These are phyloP conservation scores for Aptenodytes forsteri DNA, from an alignment of 2,113 vertebrate genomes.

Conservation along the genomic window DNA sequence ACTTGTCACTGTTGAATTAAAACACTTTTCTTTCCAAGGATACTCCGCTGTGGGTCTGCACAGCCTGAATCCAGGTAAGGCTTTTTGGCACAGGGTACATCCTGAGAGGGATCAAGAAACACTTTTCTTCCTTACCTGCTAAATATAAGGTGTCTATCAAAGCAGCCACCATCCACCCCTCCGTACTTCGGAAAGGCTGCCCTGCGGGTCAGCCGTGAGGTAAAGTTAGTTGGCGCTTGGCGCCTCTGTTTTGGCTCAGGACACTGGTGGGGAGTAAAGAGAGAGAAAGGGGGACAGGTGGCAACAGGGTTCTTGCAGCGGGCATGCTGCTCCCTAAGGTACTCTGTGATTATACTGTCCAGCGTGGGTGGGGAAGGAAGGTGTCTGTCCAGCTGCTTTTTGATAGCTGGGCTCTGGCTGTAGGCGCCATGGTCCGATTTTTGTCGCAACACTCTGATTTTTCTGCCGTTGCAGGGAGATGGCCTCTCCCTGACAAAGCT, in stretches of 20 bases:
- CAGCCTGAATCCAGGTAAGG: background rate
- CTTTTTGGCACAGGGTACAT: background rate
- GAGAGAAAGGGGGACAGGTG: conserved; percentile 98
- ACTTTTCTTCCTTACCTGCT: conserved; percentile 85
- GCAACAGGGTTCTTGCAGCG: conserved; percentile 99
- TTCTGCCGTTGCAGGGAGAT: conserved; percentile 85
- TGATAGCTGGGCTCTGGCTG: conserved; percentile 97
- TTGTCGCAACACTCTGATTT: conserved; percentile 89
- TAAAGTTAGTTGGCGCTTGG: conserved; percentile 96
- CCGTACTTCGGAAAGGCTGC: conserved; percentile 97
- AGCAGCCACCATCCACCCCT: conserved; percentile 96
- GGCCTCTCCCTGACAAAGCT: conserved; percentile 93
- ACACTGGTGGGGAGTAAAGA: conserved; percentile 98
- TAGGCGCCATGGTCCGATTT: conserved; percentile 98
- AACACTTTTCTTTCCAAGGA: background rate
- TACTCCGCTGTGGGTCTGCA: background rate
- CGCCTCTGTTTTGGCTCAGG: conserved; percentile 98
- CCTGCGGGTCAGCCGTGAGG: conserved; percentile 90
- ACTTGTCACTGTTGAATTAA: background rate
- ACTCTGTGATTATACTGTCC: conserved; percentile 99
- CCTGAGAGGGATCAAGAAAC: background rate
- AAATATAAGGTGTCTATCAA: conserved; percentile 98
- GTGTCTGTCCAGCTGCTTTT: conserved; percentile 96
- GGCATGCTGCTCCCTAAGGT: conserved; percentile 96
- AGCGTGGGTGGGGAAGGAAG: conserved; percentile 94